Percentiles rank a stretch among this genome's conserved stretches.
Conservation (phyloP, 1,140 invertebrate species). For the Campoletis sonorensis region DNA sequence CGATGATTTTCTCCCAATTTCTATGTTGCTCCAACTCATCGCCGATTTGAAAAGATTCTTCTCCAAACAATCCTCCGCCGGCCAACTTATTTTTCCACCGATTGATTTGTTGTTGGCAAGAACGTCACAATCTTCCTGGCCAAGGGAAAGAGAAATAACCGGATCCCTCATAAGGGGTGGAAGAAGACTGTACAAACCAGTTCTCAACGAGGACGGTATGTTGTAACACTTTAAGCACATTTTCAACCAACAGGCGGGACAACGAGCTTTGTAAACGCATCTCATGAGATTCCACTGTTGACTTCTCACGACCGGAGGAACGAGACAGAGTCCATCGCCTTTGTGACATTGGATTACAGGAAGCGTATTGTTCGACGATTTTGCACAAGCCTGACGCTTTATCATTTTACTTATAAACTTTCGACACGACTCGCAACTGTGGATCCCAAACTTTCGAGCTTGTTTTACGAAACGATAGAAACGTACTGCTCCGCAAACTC, state of each 20-base stretch:
- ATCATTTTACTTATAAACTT: constrained; percentile 91
- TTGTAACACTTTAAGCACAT: constrained; percentile 88
- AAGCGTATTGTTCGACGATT: constrained; percentile 74
- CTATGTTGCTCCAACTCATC: constrained; percentile 70
- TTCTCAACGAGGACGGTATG: constrained; percentile 82
- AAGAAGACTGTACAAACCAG: constrained; percentile 80
- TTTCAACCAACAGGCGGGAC: constrained; percentile 92
- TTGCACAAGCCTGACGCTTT: constrained; percentile 80
- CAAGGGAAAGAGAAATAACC: constrained; percentile 61
- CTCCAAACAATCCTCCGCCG: constrained; percentile 69
- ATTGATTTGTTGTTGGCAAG: constrained; percentile 65
- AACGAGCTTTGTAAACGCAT: constrained; percentile 84
- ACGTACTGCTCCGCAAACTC: constrained; percentile 86
- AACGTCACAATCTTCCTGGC: constrained; percentile 63
- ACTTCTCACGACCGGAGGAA: constrained; percentile 83
- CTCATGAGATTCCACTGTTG: constrained; percentile 84
- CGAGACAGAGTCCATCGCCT: constrained; percentile 83
- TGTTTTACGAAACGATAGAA: constrained; percentile 87
- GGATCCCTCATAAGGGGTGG: constrained; percentile 75
- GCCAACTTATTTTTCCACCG: constrained; percentile 68
- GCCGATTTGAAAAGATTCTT: constrained; percentile 73
- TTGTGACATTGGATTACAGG: constrained; percentile 82
- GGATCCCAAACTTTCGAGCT: constrained; percentile 89
- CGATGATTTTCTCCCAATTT: constrained; percentile 64
- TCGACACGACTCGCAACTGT: constrained; percentile 89